These are phyloP conservation scores for Myoxocephalus aenaeus DNA, from an alignment of 2,797 vertebrate species.

Conservation along the genomic window DNA sequence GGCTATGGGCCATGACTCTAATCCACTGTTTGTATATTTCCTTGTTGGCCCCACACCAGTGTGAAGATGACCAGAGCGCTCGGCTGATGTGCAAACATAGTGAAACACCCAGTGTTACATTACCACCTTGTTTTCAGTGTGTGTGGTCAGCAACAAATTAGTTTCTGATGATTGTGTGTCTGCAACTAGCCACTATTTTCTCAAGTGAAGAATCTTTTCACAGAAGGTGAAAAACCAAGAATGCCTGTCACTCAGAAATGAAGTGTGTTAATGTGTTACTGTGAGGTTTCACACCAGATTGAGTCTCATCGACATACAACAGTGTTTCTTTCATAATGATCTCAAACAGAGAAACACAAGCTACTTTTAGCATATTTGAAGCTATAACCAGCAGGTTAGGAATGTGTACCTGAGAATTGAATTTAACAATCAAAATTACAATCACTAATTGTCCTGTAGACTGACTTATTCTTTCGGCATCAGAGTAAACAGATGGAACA, in stretches of 20 bases:
- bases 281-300: not conserved
- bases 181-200: not conserved
- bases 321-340: not conserved
- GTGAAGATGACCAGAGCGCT: constrained; percentile 62
- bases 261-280: no score
- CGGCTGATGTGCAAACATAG: constrained; percentile 68
- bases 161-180: constrained; percentile 6
- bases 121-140: constrained; percentile 45
- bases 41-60: constrained; percentile 70
- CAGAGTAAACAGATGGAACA: not conserved
- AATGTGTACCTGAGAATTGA: not conserved
- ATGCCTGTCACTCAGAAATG: not conserved
- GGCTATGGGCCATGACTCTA: constrained; percentile 66
- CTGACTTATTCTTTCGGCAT: not conserved
- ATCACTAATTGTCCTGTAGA: not conserved
- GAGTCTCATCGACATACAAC: not conserved
- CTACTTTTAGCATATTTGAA: not conserved
- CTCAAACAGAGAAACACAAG: not conserved
- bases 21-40: constrained; percentile 76
- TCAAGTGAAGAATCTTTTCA: not conserved
- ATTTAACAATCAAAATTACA: not conserved
- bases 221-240: not conserved
- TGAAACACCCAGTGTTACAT: constrained; percentile 61
- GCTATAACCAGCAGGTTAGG: not conserved
- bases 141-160: constrained; percentile 13